phyloP scores from a whole-genome alignment of 1,140 invertebrate genomes.

The Neodiprion fabricii region DNA sequence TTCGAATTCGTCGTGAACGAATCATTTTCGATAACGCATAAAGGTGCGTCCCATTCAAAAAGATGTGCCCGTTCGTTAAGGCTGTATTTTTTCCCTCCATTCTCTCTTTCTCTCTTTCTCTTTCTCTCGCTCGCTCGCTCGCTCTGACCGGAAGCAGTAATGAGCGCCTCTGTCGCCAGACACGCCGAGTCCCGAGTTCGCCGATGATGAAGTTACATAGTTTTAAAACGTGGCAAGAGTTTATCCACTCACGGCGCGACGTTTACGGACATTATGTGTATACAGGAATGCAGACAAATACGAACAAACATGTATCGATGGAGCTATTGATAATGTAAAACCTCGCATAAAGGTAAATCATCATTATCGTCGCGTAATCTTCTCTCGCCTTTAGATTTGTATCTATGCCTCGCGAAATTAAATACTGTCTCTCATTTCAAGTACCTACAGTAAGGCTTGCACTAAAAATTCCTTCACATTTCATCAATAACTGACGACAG shows the following conservation, averaged over 20 bases:
- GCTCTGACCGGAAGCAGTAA: conserved; percentile 52
- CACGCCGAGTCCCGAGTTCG: conserved; percentile 32
- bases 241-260: neutral
- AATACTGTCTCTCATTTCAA: neutral
- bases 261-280: neutral
- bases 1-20: too few relatives aligned
- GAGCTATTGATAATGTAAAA: too few relatives aligned
- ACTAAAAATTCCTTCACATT: too few relatives aligned
- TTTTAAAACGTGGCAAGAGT: conserved; percentile 42
- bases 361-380: too few relatives aligned
- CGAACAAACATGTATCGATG: too few relatives aligned
- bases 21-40: too few relatives aligned
- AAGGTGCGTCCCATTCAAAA: conserved; percentile 40
- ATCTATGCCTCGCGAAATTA: neutral
- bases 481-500: too few relatives aligned
- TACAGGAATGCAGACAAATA: too few relatives aligned
- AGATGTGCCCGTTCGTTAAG: conserved; percentile 55
- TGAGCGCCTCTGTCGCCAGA: conserved; percentile 51
- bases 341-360: too few relatives aligned
- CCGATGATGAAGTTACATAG: conserved; percentile 45
- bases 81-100: conserved; percentile 23
- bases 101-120: conserved; percentile 30
- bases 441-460: too few relatives aligned
- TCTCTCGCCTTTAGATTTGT: too few relatives aligned
- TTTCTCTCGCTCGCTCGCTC: conserved; percentile 31